Conservation (phyloP, 2,888 invertebrate species). For the Dryomyza anilis region DNA sequence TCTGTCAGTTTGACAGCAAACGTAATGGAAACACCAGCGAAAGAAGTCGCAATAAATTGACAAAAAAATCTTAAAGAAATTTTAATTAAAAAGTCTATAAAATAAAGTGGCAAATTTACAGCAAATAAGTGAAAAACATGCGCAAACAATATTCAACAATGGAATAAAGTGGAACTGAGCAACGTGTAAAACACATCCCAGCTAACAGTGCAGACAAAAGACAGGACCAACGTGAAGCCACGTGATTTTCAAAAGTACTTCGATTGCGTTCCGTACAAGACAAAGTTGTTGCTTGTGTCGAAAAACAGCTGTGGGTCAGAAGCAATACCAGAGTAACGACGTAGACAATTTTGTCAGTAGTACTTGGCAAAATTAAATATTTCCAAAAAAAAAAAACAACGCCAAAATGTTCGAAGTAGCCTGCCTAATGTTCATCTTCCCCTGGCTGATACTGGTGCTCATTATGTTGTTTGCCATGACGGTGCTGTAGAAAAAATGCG, state of each 20-base stretch:
- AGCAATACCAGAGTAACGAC: conserved; percentile 5
- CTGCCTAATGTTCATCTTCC: conserved; percentile 71
- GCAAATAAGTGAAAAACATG: not conserved
- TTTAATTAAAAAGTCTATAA: not conserved
- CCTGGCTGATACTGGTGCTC: conserved; percentile 71
- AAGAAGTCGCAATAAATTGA: conserved; percentile 1
- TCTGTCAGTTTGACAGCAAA: conserved; percentile 48
- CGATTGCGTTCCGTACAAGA: not conserved
- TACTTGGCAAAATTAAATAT: not conserved
- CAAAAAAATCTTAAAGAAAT: not conserved
- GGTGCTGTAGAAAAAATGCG: conserved; percentile 63
- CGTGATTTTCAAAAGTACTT: not conserved
- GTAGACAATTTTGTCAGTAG: conserved; percentile 1
- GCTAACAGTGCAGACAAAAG: not conserved
- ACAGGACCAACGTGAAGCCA: not conserved
- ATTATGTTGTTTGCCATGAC: conserved; percentile 71
- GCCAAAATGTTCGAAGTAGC: conserved; percentile 60
- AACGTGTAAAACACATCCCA: no score
- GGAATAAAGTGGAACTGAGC: no score
- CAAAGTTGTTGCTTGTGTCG: not conserved
- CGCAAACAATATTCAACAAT: not conserved
- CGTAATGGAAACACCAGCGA: conserved; percentile 48
- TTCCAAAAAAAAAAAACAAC: not conserved
- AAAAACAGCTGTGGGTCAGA: not conserved
- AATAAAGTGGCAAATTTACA: not conserved